Evolutionary conservation across 2,888 invertebrate species (phyloP).

Genomic region (Drosophila sordidula): DNA sequence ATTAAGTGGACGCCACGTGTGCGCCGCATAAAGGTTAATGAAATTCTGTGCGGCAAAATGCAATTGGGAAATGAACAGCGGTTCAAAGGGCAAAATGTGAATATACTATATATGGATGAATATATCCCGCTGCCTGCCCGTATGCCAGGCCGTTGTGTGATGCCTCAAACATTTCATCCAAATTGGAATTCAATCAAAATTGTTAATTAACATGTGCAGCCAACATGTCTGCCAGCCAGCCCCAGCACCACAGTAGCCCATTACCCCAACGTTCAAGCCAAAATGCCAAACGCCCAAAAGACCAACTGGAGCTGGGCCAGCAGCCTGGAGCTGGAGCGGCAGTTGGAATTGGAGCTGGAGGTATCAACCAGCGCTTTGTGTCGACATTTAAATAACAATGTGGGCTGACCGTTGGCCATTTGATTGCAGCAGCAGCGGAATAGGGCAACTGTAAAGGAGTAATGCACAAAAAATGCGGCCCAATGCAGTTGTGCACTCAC

Average conservation of each 20-base stretch:
- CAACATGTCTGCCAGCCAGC: constrained; percentile 29
- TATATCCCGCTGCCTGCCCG: constrained; percentile 3
- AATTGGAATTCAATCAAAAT: constrained; percentile 81
- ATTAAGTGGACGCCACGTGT: constrained; percentile 37
- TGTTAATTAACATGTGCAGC: constrained; percentile 80
- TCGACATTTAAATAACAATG: constrained; percentile 61
- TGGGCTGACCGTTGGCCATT: constrained; percentile 21
- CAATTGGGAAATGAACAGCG: constrained; percentile 48
- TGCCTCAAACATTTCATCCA: constrained; percentile 62
- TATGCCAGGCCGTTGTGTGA: not conserved
- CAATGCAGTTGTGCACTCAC: constrained; percentile 36
- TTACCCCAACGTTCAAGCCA: constrained; percentile 6
- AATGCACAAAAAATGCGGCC: constrained; percentile 19
- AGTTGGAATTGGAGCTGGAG: not conserved
- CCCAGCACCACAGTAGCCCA: not conserved
- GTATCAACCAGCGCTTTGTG: constrained; percentile 20
- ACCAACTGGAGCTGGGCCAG: not conserved
- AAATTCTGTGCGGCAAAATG: constrained; percentile 36
- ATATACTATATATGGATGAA: not conserved
- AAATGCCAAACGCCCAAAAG: constrained; percentile 16
- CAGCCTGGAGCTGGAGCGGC: not conserved
- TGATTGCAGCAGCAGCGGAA: constrained; percentile 23
- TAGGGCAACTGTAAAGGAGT: not conserved
- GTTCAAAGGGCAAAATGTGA: constrained; percentile 36
- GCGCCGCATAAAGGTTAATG: constrained; percentile 26